Conservation (phyloP, 2,797 vertebrate genomes). For the Phylloscopus collybita region DNA sequence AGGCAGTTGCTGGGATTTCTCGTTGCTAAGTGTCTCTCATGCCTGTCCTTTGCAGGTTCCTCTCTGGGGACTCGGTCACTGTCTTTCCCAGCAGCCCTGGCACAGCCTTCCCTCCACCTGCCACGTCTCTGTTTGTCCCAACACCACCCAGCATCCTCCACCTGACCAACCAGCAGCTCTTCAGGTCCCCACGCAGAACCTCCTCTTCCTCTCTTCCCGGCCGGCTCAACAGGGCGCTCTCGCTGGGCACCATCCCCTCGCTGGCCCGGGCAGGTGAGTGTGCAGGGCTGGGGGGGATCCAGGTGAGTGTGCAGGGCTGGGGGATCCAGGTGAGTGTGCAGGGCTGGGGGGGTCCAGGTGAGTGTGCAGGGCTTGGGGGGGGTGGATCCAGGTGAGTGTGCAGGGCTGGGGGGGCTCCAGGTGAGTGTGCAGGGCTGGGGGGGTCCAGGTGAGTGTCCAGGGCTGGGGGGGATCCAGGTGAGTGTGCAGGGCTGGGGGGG, state of each 20-base stretch:
- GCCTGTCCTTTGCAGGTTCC: slow-evolving; percentile 84
- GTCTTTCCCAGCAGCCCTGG: slow-evolving; percentile 70
- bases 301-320: neutral
- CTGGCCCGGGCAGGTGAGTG: slow-evolving; percentile 86
- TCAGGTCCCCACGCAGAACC: slow-evolving; percentile 78
- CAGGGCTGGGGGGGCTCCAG: neutral
- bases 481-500: too few relatives aligned
- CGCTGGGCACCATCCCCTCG: slow-evolving; percentile 91
- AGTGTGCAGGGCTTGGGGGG: neutral
- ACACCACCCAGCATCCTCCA: slow-evolving; percentile 86
- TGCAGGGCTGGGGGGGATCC: neutral
- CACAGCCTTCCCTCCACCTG: slow-evolving; percentile 54
- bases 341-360: neutral
- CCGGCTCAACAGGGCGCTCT: slow-evolving; percentile 90
- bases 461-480: too few relatives aligned
- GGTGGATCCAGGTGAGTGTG: neutral
- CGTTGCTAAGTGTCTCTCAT: neutral
- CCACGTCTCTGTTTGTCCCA: slow-evolving; percentile 81
- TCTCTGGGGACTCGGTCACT: slow-evolving; percentile 78
- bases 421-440: too few relatives aligned
- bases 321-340: neutral
- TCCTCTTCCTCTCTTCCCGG: slow-evolving; percentile 90
- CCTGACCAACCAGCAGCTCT: slow-evolving; percentile 82
- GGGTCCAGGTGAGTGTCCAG: too few relatives aligned
- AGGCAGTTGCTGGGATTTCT: neutral